Evolutionary conservation across 2,888 invertebrate genomes (phyloP).

Genomic region (Ellobium chinense): DNA sequence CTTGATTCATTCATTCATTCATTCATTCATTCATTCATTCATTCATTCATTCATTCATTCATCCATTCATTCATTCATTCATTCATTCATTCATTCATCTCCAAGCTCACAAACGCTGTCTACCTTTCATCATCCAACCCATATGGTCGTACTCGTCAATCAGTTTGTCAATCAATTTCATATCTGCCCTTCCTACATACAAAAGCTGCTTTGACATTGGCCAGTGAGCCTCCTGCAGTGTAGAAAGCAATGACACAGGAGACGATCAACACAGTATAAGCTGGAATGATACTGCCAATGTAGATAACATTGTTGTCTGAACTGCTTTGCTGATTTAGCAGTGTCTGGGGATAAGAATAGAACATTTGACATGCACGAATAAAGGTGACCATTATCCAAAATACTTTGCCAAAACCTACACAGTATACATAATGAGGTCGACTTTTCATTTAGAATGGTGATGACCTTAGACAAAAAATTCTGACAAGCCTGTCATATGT

Average conservation of each 20-base stretch:
- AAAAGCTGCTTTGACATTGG: constrained; percentile 59
- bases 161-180: constrained; percentile 60
- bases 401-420: no score
- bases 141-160: neutral
- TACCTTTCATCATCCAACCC: neutral
- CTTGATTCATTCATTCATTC: no score
- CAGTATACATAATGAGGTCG: no score
- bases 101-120: neutral
- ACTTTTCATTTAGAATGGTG: no score
- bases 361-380: neutral
- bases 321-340: constrained; percentile 69
- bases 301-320: constrained; percentile 61
- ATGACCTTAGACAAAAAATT: no score
- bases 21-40: neutral
- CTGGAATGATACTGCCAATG: constrained; percentile 68
- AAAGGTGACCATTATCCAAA: neutral
- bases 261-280: constrained; percentile 67
- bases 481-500: no score
- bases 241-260: constrained; percentile 69
- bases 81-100: neutral
- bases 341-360: constrained; percentile 65
- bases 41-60: neutral
- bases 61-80: neutral
- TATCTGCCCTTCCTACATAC: constrained; percentile 56
- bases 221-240: constrained; percentile 71